phyloP scores from a whole-genome alignment of 53 echinoderm and acorn worm species.

The Echinarachnius parma region DNA sequence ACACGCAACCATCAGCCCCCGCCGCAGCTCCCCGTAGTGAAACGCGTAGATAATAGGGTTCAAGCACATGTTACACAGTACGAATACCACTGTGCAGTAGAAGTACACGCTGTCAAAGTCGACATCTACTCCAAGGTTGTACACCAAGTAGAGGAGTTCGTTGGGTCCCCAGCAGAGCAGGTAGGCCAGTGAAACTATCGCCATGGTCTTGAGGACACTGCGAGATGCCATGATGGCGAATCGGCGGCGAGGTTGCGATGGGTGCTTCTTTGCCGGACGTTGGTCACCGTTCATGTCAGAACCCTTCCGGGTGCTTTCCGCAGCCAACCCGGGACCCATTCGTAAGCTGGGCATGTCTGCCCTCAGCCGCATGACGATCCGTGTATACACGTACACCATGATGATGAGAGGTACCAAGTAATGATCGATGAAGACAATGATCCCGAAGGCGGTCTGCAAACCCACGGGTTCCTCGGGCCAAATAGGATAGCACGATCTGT shows the following conservation, averaged over 20 bases:
- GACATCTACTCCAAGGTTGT: constrained; percentile 58
- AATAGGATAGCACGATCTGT: constrained; percentile 25
- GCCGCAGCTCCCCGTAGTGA: constrained; percentile 71
- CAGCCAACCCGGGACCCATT: neutral
- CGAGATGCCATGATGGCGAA: constrained; percentile 59
- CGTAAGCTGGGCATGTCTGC: constrained; percentile 34
- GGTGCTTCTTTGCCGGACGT: neutral
- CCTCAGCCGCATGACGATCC: constrained; percentile 54
- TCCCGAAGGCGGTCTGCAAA: constrained; percentile 54
- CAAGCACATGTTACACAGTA: constrained; percentile 82
- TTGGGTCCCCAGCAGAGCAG: constrained; percentile 94
- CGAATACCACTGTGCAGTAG: constrained; percentile 67
- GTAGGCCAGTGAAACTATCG: constrained; percentile 79
- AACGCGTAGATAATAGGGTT: constrained; percentile 90
- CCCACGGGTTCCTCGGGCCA: constrained; percentile 57
- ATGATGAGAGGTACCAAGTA: constrained; percentile 69
- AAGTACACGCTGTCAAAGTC: constrained; percentile 61
- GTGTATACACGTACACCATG: constrained; percentile 82
- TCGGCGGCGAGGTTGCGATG: constrained; percentile 40
- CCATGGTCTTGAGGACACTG: constrained; percentile 78
- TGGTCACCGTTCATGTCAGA: neutral
- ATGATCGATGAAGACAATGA: constrained; percentile 67
- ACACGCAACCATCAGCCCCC: constrained; percentile 39
- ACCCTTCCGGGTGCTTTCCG: neutral
- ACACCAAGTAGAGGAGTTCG: constrained; percentile 69